Percentiles rank a stretch among this genome's conserved stretches.
phyloP scores from a whole-genome alignment of 2,888 invertebrate species.

The Brachypterus glaber region DNA sequence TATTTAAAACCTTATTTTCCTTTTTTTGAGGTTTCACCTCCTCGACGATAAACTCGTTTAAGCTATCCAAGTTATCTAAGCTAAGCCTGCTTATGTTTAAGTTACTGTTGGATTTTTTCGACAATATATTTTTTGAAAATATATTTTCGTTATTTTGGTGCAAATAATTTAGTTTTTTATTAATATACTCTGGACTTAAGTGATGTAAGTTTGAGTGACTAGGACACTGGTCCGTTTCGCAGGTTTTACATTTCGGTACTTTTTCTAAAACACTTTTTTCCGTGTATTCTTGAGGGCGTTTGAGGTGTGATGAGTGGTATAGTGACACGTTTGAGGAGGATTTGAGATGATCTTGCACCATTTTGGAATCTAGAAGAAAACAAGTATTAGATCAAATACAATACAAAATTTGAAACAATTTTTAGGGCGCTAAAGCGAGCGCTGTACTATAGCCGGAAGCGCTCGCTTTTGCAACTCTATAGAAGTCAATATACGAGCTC shows the following conservation, averaged over 20 bases:
- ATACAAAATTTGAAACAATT: too few relatives aligned
- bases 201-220: slow-evolving; percentile 33
- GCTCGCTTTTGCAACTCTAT: too few relatives aligned
- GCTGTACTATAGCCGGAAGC: too few relatives aligned
- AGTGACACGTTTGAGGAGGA: slow-evolving; percentile 31
- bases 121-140: too few relatives aligned
- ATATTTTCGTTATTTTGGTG: too few relatives aligned
- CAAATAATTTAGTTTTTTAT: slow-evolving; percentile 28
- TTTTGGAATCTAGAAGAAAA: too few relatives aligned
- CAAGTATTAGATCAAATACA: too few relatives aligned
- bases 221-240: slow-evolving; percentile 29
- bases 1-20: neutral
- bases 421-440: too few relatives aligned
- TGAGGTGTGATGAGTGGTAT: slow-evolving; percentile 31
- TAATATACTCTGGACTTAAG: slow-evolving; percentile 29
- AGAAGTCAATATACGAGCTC: too few relatives aligned
- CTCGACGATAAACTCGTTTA: too few relatives aligned
- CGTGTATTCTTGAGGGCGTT: slow-evolving; percentile 22
- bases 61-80: too few relatives aligned
- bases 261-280: slow-evolving; percentile 17
- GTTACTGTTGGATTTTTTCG: neutral
- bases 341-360: slow-evolving; percentile 7
- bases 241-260: slow-evolving; percentile 25
- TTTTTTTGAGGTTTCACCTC: neutral
- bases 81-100: neutral